These are phyloP conservation scores for Cyprinella venusta DNA, from an alignment of 2,797 vertebrate species.

Conservation along the genomic window DNA sequence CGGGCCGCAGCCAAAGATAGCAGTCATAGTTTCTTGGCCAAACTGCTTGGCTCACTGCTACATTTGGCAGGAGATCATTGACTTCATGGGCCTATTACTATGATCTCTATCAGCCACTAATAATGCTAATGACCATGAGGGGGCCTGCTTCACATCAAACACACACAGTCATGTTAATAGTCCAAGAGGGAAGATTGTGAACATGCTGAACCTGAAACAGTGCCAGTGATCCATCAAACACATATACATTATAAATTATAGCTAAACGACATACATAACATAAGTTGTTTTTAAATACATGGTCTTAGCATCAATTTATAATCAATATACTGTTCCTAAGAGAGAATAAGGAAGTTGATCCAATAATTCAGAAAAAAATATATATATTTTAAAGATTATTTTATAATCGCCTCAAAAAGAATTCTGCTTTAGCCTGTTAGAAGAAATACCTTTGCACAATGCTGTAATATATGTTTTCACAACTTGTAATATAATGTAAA, in stretches of 20 bases:
- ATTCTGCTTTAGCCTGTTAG: background rate
- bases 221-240: background rate
- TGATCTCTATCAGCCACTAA: constrained; percentile 55
- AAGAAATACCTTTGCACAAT: too few species aligned
- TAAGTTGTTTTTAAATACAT: background rate
- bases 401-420: background rate
- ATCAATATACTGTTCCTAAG: background rate
- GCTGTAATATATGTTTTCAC: too few species aligned
- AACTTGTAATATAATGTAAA: too few species aligned
- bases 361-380: background rate
- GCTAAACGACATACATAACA: background rate
- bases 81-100: constrained; percentile 49
- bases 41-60: constrained; percentile 40
- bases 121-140: constrained; percentile 55
- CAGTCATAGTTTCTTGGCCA: constrained; percentile 55
- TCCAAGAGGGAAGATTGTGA: constrained; percentile 9
- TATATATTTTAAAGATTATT: too few species aligned
- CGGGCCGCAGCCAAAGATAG: constrained; percentile 52
- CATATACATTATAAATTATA: background rate
- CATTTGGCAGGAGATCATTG: constrained; percentile 44
- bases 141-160: constrained; percentile 39
- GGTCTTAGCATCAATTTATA: background rate
- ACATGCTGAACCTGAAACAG: constrained; percentile 18
- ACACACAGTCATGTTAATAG: constrained; percentile 6
- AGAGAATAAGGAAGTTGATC: background rate